These are phyloP conservation scores for Incurvaria masculella DNA, from an alignment of 2,888 invertebrate species.

Conservation along the genomic window DNA sequence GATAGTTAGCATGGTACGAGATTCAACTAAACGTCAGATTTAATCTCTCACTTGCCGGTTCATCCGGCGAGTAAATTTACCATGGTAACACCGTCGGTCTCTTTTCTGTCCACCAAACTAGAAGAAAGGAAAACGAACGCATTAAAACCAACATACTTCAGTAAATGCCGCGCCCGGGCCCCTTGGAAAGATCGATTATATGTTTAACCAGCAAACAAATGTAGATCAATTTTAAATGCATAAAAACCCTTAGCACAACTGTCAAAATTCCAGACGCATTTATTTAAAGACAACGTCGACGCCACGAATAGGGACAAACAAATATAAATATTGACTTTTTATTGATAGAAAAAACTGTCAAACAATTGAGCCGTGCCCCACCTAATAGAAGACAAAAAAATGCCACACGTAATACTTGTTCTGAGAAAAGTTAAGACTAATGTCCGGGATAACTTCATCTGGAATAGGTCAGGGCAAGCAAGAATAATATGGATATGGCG, in stretches of 20 bases:
- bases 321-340: constrained; percentile 10
- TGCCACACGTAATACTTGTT: constrained; percentile 25
- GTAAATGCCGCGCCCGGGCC: too few relatives aligned
- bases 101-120: too few relatives aligned
- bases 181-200: too few relatives aligned
- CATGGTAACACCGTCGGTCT: too few relatives aligned
- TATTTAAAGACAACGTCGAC: constrained; percentile 14
- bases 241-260: neutral
- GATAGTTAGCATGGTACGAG: too few relatives aligned
- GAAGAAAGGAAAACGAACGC: too few relatives aligned
- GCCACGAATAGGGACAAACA: constrained; percentile 23
- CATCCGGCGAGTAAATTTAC: too few relatives aligned
- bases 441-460: constrained; percentile 15
- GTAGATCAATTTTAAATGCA: too few relatives aligned
- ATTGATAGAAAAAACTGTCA: constrained; percentile 26
- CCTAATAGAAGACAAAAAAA: constrained; percentile 32
- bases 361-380: constrained; percentile 34
- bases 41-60: too few relatives aligned
- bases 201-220: too few relatives aligned
- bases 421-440: constrained; percentile 35
- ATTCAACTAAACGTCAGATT: too few relatives aligned
- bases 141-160: too few relatives aligned
- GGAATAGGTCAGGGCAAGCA: neutral
- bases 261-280: constrained; percentile 14
- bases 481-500: neutral